These are phyloP conservation scores for Drosophila santomea DNA, from an alignment of 1,140 invertebrate species.

Conservation along the genomic window DNA sequence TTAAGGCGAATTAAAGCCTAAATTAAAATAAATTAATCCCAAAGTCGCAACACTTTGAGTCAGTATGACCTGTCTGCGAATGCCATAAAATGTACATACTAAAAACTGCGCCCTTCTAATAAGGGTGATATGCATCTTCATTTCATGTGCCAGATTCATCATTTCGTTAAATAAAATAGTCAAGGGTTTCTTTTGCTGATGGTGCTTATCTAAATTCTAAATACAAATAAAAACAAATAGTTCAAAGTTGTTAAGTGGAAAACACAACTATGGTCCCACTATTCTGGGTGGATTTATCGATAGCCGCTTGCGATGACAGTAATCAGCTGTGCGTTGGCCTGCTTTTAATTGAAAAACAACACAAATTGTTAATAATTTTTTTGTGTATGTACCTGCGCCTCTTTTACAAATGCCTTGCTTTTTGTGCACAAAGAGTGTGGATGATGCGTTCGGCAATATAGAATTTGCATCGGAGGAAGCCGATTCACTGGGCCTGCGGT, in stretches of 20 bases:
- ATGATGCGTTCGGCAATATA: constrained; percentile 18
- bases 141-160: too few species aligned
- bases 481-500: constrained; percentile 32
- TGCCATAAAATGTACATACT: not conserved
- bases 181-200: not conserved
- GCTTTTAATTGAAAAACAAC: constrained; percentile 8
- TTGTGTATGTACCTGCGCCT: not conserved
- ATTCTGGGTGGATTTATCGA: constrained; percentile 12
- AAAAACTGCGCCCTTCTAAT: not conserved
- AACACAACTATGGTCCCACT: not conserved
- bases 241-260: not conserved
- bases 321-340: constrained; percentile 8
- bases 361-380: constrained; percentile 12
- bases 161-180: too few species aligned
- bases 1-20: constrained; percentile 60
- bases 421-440: not conserved
- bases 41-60: constrained; percentile 31
- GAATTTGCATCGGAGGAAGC: constrained; percentile 53
- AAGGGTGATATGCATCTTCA: not conserved
- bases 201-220: not conserved
- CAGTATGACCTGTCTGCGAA: constrained; percentile 8
- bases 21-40: constrained; percentile 57
- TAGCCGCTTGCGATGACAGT: constrained; percentile 1
- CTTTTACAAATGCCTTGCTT: constrained; percentile 13
- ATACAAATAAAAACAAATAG: not conserved